A percentile compares a stretch with the other conserved stretches of the same genome.
These are phyloP conservation scores for Plotosus lineatus DNA, from an alignment of 2,113 vertebrate species.

Conservation along the genomic window DNA sequence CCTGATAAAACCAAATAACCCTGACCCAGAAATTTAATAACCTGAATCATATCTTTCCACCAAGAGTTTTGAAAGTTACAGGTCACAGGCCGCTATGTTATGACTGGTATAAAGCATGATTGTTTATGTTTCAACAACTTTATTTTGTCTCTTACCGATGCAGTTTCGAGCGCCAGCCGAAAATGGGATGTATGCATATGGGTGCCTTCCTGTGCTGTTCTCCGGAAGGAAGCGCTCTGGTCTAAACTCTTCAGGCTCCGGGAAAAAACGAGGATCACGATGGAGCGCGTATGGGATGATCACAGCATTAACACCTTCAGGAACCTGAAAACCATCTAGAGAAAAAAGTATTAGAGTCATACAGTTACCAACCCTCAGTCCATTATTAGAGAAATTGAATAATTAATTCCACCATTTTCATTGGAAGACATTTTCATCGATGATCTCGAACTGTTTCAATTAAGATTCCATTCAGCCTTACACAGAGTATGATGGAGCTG, in stretches of 20 bases:
- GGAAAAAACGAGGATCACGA: constrained; percentile 76
- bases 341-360: background rate
- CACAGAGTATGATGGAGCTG: background rate
- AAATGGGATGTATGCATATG: constrained; percentile 80
- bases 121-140: background rate
- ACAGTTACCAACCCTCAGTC: background rate
- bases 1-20: constrained; percentile 21
- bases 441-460: background rate
- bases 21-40: constrained; percentile 19
- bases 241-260: constrained; percentile 79
- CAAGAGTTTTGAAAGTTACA: background rate
- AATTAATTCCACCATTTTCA: background rate
- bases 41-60: background rate
- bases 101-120: background rate
- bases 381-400: background rate
- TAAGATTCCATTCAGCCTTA: constrained; percentile 31
- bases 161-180: constrained; percentile 87
- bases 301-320: constrained; percentile 67
- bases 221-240: constrained; percentile 81
- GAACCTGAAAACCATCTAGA: constrained; percentile 72
- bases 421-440: background rate
- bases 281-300: constrained; percentile 77
- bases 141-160: constrained; percentile 73
- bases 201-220: constrained; percentile 73
- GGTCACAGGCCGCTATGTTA: background rate